These are phyloP conservation scores for Heliconius nattereri DNA, from an alignment of 1,140 invertebrate species.

Conservation along the genomic window DNA sequence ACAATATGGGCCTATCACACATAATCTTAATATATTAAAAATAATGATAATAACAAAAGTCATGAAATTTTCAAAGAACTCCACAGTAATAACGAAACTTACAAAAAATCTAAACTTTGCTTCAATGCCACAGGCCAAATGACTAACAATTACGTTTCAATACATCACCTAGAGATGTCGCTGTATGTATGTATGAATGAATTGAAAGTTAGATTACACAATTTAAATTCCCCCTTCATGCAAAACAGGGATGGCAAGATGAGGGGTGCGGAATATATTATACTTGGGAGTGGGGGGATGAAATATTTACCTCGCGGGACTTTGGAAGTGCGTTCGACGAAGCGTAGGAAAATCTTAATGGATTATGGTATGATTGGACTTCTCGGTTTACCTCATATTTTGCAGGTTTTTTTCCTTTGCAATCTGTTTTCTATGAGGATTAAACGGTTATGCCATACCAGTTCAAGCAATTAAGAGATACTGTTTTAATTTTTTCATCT, in stretches of 20 bases:
- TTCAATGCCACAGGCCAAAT: conserved; percentile 2
- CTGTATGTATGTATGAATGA: conserved; percentile 80
- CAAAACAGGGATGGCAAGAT: conserved; percentile 79
- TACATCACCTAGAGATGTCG: conserved; percentile 79
- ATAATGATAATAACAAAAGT: no score
- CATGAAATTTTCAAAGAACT: not conserved
- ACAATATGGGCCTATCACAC: no score
- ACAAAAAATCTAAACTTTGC: not conserved
- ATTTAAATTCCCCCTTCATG: conserved; percentile 81
- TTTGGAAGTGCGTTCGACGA: conserved; percentile 74
- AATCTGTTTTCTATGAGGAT: conserved; percentile 59
- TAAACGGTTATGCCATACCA: conserved; percentile 39
- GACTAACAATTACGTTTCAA: conserved; percentile 66
- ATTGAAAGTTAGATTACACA: conserved; percentile 81
- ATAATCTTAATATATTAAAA: no score
- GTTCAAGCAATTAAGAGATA: conserved; percentile 51
- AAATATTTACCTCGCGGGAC: conserved; percentile 78
- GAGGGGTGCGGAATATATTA: conserved; percentile 76
- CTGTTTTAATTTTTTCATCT: conserved; percentile 24
- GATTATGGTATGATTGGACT: conserved; percentile 77
- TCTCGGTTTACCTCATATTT: conserved; percentile 69
- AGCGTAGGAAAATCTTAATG: conserved; percentile 76
- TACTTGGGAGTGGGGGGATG: conserved; percentile 55
- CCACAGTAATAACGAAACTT: not conserved
- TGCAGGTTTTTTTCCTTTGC: conserved; percentile 52